Evolutionary conservation across 2,113 vertebrate genomes (phyloP).

Genomic region (Phycodurus eques): DNA sequence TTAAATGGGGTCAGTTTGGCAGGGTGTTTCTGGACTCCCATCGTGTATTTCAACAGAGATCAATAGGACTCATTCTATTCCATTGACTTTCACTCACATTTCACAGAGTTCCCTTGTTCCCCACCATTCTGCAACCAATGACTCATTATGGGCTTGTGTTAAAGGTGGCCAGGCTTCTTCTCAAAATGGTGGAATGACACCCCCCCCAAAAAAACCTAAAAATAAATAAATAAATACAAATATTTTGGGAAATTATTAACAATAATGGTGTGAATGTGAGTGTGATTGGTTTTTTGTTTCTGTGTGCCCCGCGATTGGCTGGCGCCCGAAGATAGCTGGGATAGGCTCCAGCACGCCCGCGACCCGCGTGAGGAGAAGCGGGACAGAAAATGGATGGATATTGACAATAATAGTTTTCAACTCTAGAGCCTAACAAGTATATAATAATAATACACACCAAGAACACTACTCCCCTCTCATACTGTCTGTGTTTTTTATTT

Average conservation of each 20-base stretch:
- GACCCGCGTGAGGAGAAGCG: too few relatives aligned
- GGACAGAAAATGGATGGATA: too few relatives aligned
- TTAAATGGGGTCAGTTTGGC: slow-evolving; percentile 61
- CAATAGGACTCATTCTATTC: slow-evolving; percentile 57
- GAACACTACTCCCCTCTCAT: too few relatives aligned
- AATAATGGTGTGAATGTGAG: background rate
- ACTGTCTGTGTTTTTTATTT: background rate
- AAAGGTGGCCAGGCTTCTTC: slow-evolving; percentile 39
- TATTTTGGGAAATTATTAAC: background rate
- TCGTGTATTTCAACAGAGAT: slow-evolving; percentile 43
- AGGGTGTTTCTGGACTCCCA: slow-evolving; percentile 29
- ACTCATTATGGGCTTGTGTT: slow-evolving; percentile 43
- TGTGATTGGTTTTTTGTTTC: too few relatives aligned
- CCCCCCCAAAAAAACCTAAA: background rate
- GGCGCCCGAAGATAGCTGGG: too few relatives aligned
- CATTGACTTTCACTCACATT: slow-evolving; percentile 66
- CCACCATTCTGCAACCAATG: slow-evolving; percentile 34
- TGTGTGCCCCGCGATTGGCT: too few relatives aligned
- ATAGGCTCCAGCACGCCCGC: too few relatives aligned
- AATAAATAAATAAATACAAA: background rate
- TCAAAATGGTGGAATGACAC: slow-evolving; percentile 27
- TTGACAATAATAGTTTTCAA: background rate
- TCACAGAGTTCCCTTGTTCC: slow-evolving; percentile 33
- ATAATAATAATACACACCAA: background rate
- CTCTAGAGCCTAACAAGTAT: background rate